A percentile compares a stretch with the other conserved stretches of the same genome.
These are phyloP conservation scores for Amiota mariae DNA, from an alignment of 2,888 invertebrate species.

Conservation along the genomic window DNA sequence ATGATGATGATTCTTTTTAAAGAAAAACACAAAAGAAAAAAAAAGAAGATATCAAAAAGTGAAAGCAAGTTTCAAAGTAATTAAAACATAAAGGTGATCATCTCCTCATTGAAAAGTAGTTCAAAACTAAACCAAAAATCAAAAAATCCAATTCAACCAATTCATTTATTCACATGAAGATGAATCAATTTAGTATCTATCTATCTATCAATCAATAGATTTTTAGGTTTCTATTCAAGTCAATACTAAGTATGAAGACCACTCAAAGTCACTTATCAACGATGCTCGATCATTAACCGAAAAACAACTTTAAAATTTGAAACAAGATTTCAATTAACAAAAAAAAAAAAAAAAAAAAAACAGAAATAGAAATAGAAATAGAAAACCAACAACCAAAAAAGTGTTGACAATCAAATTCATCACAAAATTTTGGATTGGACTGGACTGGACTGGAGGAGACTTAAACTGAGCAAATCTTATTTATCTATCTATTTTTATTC, in stretches of 20 bases:
- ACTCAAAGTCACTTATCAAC: background rate
- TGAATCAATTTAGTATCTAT: conserved; percentile 45
- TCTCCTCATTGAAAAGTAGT: conserved; percentile 4
- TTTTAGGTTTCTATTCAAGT: too few relatives aligned
- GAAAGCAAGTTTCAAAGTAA: conserved; percentile 67
- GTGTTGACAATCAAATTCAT: conserved; percentile 21
- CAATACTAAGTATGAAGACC: too few relatives aligned
- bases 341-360: background rate
- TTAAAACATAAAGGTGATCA: conserved; percentile 45
- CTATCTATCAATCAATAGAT: background rate
- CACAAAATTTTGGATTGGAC: background rate
- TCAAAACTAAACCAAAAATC: conserved; percentile 5
- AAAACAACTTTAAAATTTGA: background rate
- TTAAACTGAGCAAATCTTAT: too few relatives aligned
- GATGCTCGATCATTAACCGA: background rate
- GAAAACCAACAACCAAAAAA: background rate
- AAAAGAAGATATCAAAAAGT: conserved; percentile 49
- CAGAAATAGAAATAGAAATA: background rate
- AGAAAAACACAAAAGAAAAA: conserved; percentile 9
- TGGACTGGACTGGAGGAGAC: too few relatives aligned
- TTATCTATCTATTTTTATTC: background rate
- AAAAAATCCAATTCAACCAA: too few relatives aligned
- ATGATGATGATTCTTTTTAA: background rate
- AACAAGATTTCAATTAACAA: conserved; percentile 28
- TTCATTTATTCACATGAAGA: background rate